Evolutionary conservation across 2,888 invertebrate genomes (phyloP).

Genomic region (Calliphora vomitoria): DNA sequence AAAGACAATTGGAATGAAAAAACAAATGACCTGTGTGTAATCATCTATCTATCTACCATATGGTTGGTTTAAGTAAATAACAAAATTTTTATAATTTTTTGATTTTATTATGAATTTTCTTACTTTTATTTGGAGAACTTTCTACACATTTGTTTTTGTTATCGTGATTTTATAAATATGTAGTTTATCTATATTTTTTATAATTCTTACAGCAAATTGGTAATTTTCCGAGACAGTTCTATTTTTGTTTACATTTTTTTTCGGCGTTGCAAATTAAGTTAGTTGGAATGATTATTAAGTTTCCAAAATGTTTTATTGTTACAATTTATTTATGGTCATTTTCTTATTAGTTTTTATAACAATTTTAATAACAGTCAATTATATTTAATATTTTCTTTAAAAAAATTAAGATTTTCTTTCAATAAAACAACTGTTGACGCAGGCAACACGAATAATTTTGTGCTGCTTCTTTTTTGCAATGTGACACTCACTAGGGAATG

Average conservation of each 20-base stretch:
- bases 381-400: constrained; percentile 3
- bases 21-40: background rate
- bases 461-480: constrained; percentile 3
- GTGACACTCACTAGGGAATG: background rate
- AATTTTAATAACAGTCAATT: background rate
- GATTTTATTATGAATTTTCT: background rate
- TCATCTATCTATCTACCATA: constrained; percentile 6
- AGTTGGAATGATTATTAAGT: background rate
- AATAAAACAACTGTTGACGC: constrained; percentile 72
- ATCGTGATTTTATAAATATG: background rate
- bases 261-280: background rate
- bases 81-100: background rate
- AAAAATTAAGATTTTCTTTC: background rate
- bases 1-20: constrained; percentile 4
- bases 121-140: background rate
- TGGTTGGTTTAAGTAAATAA: constrained; percentile 14
- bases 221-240: constrained; percentile 2
- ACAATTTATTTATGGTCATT: background rate
- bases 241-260: constrained; percentile 43
- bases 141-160: background rate
- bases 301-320: background rate
- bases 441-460: constrained; percentile 38
- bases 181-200: background rate
- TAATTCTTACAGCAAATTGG: background rate
- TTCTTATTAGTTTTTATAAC: background rate